Evolutionary conservation across 2,797 vertebrate species (phyloP).

Genomic region (Leucoraja ocellata): DNA sequence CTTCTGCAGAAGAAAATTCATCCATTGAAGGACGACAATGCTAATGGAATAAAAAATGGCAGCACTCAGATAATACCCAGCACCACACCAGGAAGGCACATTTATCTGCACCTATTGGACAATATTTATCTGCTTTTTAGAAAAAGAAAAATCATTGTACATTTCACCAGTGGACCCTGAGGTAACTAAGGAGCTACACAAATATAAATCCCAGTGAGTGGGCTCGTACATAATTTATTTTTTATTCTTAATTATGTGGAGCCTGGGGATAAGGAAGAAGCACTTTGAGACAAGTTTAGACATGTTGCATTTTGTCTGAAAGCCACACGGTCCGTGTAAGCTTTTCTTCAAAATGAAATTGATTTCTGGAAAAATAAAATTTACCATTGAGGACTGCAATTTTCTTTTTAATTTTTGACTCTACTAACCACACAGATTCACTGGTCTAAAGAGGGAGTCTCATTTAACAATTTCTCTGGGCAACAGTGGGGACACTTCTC

Average conservation of each 20-base stretch:
- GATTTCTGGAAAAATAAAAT: neutral
- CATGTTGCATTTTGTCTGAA: constrained; percentile 14
- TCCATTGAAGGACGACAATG: neutral
- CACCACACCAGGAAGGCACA: neutral
- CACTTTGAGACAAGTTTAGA: constrained; percentile 37
- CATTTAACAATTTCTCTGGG: neutral
- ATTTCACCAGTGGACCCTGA: neutral
- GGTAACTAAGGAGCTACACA: constrained; percentile 33
- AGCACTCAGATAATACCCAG: neutral
- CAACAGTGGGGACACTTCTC: neutral
- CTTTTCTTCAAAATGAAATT: neutral
- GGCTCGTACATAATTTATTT: constrained; percentile 34
- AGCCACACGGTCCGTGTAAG: neutral
- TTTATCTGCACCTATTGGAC: neutral
- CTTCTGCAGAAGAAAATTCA: neutral
- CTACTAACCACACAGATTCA: neutral
- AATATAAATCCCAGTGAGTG: constrained; percentile 30
- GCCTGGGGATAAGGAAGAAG: constrained; percentile 35
- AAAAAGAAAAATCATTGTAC: neutral
- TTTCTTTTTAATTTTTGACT: too few relatives aligned
- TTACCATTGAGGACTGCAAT: neutral
- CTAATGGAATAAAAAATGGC: neutral
- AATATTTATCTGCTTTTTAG: neutral
- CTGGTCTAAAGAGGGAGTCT: neutral
- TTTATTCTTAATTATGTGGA: constrained; percentile 35